Base-by-base conservation (phyloP, 2,888 invertebrate species). In the Crocallis elinguaria region DNA sequence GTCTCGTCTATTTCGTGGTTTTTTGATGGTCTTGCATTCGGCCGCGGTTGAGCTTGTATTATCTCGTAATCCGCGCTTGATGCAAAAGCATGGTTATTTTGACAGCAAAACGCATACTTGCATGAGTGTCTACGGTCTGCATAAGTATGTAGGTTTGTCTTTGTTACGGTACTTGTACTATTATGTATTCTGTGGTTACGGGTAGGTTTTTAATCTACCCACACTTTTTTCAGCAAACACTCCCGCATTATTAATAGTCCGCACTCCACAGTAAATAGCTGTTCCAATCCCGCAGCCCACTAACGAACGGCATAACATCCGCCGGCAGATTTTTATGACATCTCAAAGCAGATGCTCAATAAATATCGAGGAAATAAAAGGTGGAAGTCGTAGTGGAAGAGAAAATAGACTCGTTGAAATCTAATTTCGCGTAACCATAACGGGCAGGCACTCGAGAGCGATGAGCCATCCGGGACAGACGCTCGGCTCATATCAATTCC, bases 381-480 rank as follows among this genome's bases (percentile, higher is more conserved):
- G 77, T 80, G 75, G 53, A 75, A 76, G 68, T 69, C 75, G 71
- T 76, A 72, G 75, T 75, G 72, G 74, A 69, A 75, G 81, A 82
- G 82, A 87, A 88, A 87, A 84, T 79, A 73, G 86, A 84, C 89
- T 91, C 81, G 87, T 92, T 92, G 86, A 92, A 90, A 92, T 92
- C 92, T 92, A 92, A 92, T 92, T 92, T 92, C 88, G 85, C 92
- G 88, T 84, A 83, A 86, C 84, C 87, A 84, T 84, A 88, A 88
- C 86, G 82, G 82, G 79, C 83, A 80, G 79, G 69, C 84, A 80
- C 90, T 90, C 73, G 82, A 90, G 77, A 71, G 70, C 86, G 87
- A 91, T 86, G 90, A 89, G 89, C 90, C 77, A 88, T 90, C 90
- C 80, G 74, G 85, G 78, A 75, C 91, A 91, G 91, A 83, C 86